Evolutionary conservation across 35 echinoderm and acorn worm species (phyloP).

Genomic region (Apostichopus parvimensis): DNA sequence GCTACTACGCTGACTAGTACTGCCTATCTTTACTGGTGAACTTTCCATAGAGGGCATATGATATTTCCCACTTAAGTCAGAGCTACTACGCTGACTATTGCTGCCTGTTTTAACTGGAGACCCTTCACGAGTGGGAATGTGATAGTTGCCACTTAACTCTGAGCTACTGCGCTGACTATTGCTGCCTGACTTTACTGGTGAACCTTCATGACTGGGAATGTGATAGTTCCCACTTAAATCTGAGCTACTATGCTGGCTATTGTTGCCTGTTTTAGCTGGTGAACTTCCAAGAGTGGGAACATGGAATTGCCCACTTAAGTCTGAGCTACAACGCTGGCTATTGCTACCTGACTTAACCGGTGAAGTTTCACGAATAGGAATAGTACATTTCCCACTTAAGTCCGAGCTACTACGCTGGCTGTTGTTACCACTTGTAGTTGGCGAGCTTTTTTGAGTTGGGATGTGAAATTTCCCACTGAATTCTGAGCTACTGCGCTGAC

Average conservation of each 20-base stretch:
- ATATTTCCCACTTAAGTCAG: neutral
- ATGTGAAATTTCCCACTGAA: neutral
- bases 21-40: neutral
- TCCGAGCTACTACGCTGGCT: slow-evolving; percentile 2
- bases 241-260: neutral
- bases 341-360: neutral
- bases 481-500: neutral
- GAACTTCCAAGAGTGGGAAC: neutral
- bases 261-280: neutral
- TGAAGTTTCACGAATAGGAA: neutral
- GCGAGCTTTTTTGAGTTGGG: neutral
- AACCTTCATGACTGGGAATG: neutral
- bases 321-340: neutral
- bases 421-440: neutral
- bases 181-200: neutral
- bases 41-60: neutral
- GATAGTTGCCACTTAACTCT: neutral
- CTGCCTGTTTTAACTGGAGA: neutral
- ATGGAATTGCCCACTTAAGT: neutral
- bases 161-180: neutral
- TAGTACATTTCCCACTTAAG: neutral
- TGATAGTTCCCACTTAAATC: neutral
- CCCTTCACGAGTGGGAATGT: neutral
- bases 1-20: neutral
- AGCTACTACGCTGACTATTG: neutral